phyloP scores from a whole-genome alignment of 2,113 vertebrate species.

The Lepus americanus region DNA sequence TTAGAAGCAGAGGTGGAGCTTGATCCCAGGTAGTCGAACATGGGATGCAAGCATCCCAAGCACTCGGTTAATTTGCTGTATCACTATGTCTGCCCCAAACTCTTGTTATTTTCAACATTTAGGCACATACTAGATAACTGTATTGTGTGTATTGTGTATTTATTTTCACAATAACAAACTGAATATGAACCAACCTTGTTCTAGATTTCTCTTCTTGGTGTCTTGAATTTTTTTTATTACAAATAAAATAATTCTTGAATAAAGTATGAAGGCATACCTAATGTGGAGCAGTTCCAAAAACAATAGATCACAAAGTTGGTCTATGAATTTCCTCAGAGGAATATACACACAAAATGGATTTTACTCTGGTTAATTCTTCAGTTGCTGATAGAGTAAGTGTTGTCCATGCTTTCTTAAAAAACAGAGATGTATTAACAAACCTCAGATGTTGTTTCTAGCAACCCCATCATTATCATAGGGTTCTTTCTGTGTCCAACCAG shows the following conservation, averaged over 20 bases:
- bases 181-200: background rate
- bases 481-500: background rate
- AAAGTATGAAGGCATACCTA: background rate
- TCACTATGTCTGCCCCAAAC: too few species aligned
- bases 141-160: too few species aligned
- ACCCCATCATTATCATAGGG: background rate
- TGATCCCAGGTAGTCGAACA: too few species aligned
- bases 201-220: background rate
- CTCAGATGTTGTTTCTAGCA: background rate
- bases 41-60: too few species aligned
- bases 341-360: conserved; percentile 1
- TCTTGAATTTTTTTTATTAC: background rate
- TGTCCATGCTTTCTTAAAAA: background rate
- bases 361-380: background rate
- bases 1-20: too few species aligned
- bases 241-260: conserved; percentile 22
- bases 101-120: background rate
- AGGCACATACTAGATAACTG: background rate
- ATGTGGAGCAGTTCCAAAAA: background rate
- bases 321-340: background rate
- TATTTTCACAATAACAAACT: background rate
- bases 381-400: background rate
- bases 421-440: background rate
- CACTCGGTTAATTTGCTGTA: too few species aligned
- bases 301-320: background rate